A percentile compares a stretch with the other conserved stretches of the same genome.
Evolutionary conservation across 2,888 invertebrate species (phyloP).

Genomic region (Tenthredo mesomela): DNA sequence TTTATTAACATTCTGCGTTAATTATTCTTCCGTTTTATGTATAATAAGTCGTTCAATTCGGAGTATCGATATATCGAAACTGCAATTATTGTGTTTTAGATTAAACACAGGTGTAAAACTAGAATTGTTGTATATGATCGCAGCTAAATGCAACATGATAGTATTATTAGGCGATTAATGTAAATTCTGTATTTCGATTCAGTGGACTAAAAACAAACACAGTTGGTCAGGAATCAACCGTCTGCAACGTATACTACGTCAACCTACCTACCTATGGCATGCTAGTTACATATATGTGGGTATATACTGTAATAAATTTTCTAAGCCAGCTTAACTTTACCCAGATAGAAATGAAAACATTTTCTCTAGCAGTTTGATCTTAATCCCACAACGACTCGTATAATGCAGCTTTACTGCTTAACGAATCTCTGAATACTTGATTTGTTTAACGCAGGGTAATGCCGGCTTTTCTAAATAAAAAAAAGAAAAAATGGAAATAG

Average conservation of each 20-base stretch:
- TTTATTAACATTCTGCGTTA: background rate
- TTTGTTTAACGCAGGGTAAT: background rate
- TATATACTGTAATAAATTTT: conserved; percentile 40
- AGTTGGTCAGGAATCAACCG: conserved; percentile 21
- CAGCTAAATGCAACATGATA: background rate
- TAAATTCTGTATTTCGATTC: background rate
- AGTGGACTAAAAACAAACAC: background rate
- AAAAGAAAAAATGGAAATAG: background rate
- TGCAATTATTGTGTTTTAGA: conserved; percentile 20
- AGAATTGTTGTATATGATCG: background rate
- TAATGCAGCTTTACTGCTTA: conserved; percentile 29
- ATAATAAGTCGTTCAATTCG: background rate
- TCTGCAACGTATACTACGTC: background rate
- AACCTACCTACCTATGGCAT: background rate
- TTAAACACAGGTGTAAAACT: conserved; percentile 31
- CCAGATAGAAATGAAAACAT: conserved; percentile 38
- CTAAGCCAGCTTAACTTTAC: conserved; percentile 16
- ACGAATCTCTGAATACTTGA: conserved; percentile 2
- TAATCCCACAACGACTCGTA: conserved; percentile 20
- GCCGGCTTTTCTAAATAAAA: no score
- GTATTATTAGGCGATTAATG: background rate
- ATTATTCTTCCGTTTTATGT: background rate
- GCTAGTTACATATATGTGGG: background rate
- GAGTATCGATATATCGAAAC: conserved; percentile 26
- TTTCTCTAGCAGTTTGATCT: conserved; percentile 34